Percentiles rank a stretch among this genome's conserved stretches.
Conservation (phyloP, 2,113 vertebrate genomes). For the Zootoca vivipara region DNA sequence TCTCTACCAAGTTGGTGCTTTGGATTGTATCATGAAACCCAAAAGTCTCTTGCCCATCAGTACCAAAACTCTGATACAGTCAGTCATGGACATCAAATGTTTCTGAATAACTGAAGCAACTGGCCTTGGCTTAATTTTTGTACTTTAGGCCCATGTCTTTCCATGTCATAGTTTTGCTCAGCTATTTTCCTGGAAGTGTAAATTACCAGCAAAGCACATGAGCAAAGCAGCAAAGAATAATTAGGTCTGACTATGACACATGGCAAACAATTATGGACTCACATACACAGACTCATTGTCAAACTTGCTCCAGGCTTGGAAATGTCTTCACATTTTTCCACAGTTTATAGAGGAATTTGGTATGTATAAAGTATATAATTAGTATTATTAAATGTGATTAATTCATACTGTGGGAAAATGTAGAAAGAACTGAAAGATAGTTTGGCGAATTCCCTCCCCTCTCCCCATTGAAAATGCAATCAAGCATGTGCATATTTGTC, state of each 20-base stretch:
- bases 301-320: constrained; percentile 65
- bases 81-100: constrained; percentile 55
- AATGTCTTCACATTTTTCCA: constrained; percentile 69
- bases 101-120: constrained; percentile 58
- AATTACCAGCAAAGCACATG: constrained; percentile 55
- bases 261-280: constrained; percentile 65
- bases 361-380: constrained; percentile 71
- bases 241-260: constrained; percentile 55
- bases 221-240: constrained; percentile 65
- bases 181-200: constrained; percentile 59
- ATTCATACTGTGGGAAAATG: constrained; percentile 71
- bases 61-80: constrained; percentile 53
- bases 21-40: constrained; percentile 45
- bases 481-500: constrained; percentile 41
- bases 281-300: constrained; percentile 40
- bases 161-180: constrained; percentile 55
- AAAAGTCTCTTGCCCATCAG: constrained; percentile 33
- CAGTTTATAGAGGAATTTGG: constrained; percentile 73
- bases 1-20: constrained; percentile 32
- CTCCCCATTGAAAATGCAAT: constrained; percentile 57
- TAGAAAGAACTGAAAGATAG: constrained; percentile 60
- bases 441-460: constrained; percentile 46
- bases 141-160: constrained; percentile 61
- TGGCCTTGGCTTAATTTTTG: constrained; percentile 55
- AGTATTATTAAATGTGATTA: constrained; percentile 74